Conservation (phyloP, 2,888 invertebrate genomes). For the Tetanocera ferruginea region DNA sequence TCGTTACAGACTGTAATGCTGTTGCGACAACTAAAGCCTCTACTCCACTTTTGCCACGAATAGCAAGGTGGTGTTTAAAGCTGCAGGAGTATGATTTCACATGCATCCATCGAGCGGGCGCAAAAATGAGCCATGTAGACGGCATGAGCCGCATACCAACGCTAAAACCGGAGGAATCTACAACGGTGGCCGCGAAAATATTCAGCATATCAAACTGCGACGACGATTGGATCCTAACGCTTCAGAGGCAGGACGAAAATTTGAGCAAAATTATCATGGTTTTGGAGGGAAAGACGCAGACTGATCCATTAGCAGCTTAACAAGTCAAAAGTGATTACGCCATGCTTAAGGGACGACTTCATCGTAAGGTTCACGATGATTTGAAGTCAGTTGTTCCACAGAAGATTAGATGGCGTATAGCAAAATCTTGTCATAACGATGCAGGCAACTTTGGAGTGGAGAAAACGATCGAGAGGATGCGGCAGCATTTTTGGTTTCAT, state of each 20-base stretch:
- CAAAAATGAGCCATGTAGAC: too few relatives aligned
- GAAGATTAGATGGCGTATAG: too few relatives aligned
- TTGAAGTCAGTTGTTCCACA: too few relatives aligned
- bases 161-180: background rate
- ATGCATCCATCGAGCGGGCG: background rate
- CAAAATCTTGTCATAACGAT: background rate
- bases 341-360: conserved; percentile 26
- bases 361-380: background rate
- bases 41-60: too few relatives aligned
- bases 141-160: background rate
- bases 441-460: too few relatives aligned
- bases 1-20: conserved; percentile 25
- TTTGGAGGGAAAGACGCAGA: background rate
- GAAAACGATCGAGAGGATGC: too few relatives aligned
- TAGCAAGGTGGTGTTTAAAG: too few relatives aligned
- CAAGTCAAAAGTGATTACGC: conserved; percentile 39
- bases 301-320: background rate
- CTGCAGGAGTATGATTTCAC: conserved; percentile 38
- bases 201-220: background rate
- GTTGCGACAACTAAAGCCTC: background rate
- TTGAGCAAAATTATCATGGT: background rate
- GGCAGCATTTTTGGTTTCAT: too few relatives aligned
- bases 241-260: background rate
- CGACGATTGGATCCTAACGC: background rate
- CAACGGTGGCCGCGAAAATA: conserved; percentile 10